Conservation (phyloP, 2,888 invertebrate genomes). For the Spilarctia lutea region DNA sequence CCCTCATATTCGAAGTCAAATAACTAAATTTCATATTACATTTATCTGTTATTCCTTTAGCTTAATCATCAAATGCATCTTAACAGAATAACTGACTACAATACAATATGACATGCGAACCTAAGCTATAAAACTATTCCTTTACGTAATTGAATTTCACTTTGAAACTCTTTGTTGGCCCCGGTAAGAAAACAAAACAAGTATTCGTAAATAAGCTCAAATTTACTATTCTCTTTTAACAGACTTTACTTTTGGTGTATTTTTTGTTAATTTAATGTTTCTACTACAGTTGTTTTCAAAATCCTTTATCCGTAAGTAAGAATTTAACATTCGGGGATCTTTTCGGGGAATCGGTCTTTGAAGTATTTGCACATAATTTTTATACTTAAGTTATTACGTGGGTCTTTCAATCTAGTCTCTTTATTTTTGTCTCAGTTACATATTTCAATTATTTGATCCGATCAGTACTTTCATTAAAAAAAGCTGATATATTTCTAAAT, state of each 20-base stretch:
- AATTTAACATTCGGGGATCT: not conserved
- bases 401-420: not conserved
- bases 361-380: not conserved
- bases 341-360: not conserved
- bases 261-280: conserved; percentile 38
- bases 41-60: conserved; percentile 39
- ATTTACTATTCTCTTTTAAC: conserved; percentile 48
- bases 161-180: conserved; percentile 62
- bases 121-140: conserved; percentile 57
- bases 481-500: not conserved
- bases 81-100: conserved; percentile 51
- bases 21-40: conserved; percentile 29
- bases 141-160: conserved; percentile 62
- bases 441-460: not conserved
- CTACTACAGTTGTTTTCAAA: conserved; percentile 21
- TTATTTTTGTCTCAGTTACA: not conserved
- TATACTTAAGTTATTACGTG: not conserved
- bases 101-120: conserved; percentile 45
- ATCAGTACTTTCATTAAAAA: not conserved
- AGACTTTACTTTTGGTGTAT: conserved; percentile 31
- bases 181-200: conserved; percentile 60
- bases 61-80: conserved; percentile 54
- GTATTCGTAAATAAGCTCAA: conserved; percentile 61
- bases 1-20: conserved; percentile 32
- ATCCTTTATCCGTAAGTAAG: not conserved